Percentiles rank a stretch among this genome's conserved stretches.
These are phyloP conservation scores for Mesodorylaimus sp. DNA, from an alignment of 2,888 invertebrate genomes.

Conservation along the genomic window DNA sequence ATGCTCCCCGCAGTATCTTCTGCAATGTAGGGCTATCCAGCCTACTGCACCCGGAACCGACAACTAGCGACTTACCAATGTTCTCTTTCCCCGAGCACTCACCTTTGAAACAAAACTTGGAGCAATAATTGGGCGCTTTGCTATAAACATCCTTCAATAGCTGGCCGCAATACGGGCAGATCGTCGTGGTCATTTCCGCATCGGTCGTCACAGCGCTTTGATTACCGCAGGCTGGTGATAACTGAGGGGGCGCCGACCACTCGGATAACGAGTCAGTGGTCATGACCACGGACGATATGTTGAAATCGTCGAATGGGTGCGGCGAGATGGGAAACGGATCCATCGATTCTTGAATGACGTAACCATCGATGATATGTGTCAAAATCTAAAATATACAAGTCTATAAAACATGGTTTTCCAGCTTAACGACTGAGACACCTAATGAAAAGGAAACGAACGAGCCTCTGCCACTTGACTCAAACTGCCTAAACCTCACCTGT, in stretches of 20 bases:
- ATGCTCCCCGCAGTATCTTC: too few relatives aligned
- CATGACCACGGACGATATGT: neutral
- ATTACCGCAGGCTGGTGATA: slow-evolving; percentile 2
- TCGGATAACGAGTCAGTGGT: neutral
- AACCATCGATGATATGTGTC: slow-evolving; percentile 10
- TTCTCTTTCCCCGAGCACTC: too few relatives aligned
- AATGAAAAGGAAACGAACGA: neutral
- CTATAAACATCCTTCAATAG: too few relatives aligned
- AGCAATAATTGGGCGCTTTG: too few relatives aligned
- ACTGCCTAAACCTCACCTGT: too few relatives aligned
- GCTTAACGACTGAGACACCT: neutral
- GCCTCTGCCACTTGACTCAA: too few relatives aligned
- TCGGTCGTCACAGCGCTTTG: too few relatives aligned
- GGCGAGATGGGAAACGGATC: slow-evolving; percentile 9
- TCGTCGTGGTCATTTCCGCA: neutral
- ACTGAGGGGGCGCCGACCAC: neutral
- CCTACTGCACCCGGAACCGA: too few relatives aligned
- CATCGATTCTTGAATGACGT: slow-evolving; percentile 11
- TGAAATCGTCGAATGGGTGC: slow-evolving; percentile 5
- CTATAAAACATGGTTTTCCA: too few relatives aligned
- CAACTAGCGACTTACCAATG: too few relatives aligned
- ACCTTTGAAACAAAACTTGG: too few relatives aligned
- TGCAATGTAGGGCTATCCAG: too few relatives aligned
- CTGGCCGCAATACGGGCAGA: neutral
- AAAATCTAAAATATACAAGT: slow-evolving; percentile 3